These are phyloP conservation scores for Pampusana beccarii DNA, from an alignment of 2,113 vertebrate genomes.

Conservation along the genomic window DNA sequence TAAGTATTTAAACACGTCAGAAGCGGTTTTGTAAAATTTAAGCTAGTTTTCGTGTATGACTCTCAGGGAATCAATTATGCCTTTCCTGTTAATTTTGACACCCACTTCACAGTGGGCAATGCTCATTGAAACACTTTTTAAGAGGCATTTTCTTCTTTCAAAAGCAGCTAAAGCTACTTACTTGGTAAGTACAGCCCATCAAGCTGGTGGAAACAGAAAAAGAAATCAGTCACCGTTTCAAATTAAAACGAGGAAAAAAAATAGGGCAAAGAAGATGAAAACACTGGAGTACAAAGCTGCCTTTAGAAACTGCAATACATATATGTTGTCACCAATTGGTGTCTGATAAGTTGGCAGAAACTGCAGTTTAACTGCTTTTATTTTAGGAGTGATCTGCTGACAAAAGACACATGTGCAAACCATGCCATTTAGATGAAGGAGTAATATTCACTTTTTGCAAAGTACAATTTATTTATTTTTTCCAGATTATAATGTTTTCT, in stretches of 20 bases:
- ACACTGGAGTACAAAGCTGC: conserved; percentile 30
- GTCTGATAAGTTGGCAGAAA: conserved; percentile 56
- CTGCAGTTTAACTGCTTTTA: conserved; percentile 46
- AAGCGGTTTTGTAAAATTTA: not conserved
- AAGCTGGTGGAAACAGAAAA: conserved; percentile 30
- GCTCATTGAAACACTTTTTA: conserved; percentile 24
- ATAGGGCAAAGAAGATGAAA: conserved; percentile 11
- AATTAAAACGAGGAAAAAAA: conserved; percentile 2
- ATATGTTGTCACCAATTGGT: conserved; percentile 42
- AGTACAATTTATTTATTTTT: conserved; percentile 61
- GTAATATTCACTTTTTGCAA: conserved; percentile 40
- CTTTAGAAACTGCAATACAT: conserved; percentile 36
- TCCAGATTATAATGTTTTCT: conserved; percentile 55
- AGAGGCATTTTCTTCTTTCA: conserved; percentile 24
- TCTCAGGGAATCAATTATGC: conserved; percentile 4
- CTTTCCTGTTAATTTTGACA: conserved; percentile 27
- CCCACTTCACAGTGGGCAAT: not conserved
- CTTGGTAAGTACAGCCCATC: not conserved
- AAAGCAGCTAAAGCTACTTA: conserved; percentile 41
- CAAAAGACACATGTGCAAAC: conserved; percentile 53
- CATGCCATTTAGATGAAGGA: conserved; percentile 47
- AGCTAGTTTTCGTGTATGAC: not conserved
- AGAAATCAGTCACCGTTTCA: conserved; percentile 43
- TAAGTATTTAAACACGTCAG: not conserved
- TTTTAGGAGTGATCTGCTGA: conserved; percentile 54